Base-by-base conservation (phyloP, 2,113 vertebrate genomes). In the Serilophus lunatus region DNA sequence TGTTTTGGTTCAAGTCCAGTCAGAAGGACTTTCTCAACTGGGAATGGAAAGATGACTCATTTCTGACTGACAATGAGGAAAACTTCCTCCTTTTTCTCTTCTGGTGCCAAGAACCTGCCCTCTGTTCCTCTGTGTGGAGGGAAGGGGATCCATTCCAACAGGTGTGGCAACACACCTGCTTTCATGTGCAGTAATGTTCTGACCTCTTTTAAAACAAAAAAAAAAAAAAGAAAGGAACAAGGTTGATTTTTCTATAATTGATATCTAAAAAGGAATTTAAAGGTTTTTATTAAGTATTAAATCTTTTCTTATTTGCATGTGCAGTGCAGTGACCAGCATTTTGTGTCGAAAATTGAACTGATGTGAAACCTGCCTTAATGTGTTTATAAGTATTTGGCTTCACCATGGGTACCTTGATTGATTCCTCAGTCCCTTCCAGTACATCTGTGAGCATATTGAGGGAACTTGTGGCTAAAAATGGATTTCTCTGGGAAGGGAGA, bases 221-320 rank as follows among this genome's bases (percentile, higher is more conserved):
- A 82, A 50, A 47, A 82, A 50, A 66, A 82, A 47, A 47, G 10
- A 47, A 66, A 83, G 82, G n/a, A n/a, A n/a, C n/a, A 86, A 88
- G 72, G 65, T 95, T 96, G 93, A 96, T 96, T 97, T 96, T 97
- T 96, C 92, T 96, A 96, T 86, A 90, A 86, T 77, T 95, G 94
- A 88, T 96, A 97, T 61, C 94, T 93, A 35, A 92, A 93, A 87
- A 95, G 0, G 10, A 89, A 82, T 90, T 65, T 90, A 95, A 95
- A 94, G 72, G 88, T 97, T 97, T 95, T 96, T 96, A 94, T 94
- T 88, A 42, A 93, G 93, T 93, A 87, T 85, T 87, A 90, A 96
- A 89, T 91, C 93, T 96, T 63, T 97, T 96, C 93, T 95, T 96
- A 95, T 80, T 91, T 92, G 94, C 95, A 97, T 95, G 96, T 97